A percentile compares a stretch with the other conserved stretches of the same genome.
Conservation (phyloP, 2,888 invertebrate species). For the Orchesella flavescens region DNA sequence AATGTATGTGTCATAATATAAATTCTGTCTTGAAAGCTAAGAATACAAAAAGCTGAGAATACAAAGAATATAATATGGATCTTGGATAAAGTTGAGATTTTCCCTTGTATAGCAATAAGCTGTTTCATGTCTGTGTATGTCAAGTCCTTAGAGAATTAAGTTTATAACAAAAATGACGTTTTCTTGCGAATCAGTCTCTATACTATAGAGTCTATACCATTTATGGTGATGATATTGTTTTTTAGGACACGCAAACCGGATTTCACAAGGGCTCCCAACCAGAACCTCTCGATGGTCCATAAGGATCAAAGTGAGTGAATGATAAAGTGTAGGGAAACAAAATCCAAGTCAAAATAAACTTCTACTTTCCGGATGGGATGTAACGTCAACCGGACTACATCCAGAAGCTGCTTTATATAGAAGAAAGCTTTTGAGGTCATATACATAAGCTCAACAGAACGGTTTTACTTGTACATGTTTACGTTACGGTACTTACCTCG, state of each 20-base stretch:
- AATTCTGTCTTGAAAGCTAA: conserved; percentile 10
- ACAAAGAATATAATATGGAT: conserved; percentile 1
- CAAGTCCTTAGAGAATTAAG: conserved; percentile 49
- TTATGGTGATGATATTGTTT: background rate
- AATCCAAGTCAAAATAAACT: conserved; percentile 37
- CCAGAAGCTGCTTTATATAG: background rate
- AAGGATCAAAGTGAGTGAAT: conserved; percentile 9
- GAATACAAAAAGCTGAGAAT: background rate
- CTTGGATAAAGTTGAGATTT: conserved; percentile 11
- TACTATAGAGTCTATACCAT: background rate
- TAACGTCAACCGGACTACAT: conserved; percentile 40
- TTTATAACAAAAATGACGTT: conserved; percentile 51
- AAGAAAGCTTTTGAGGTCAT: conserved; percentile 12
- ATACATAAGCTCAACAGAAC: conserved; percentile 1
- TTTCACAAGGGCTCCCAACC: conserved; percentile 28
- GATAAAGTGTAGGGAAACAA: conserved; percentile 31
- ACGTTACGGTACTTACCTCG: conserved; percentile 20
- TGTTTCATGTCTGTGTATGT: conserved; percentile 16
- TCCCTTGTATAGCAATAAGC: conserved; percentile 15
- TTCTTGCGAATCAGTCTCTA: conserved; percentile 39
- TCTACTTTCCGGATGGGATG: conserved; percentile 31
- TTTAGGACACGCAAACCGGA: background rate
- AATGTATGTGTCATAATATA: conserved; percentile 30
- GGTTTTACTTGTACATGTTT: conserved; percentile 23
- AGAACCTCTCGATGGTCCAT: conserved; percentile 2